Conservation (phyloP, 2,888 invertebrate genomes). For the Petrophora chlorosata region DNA sequence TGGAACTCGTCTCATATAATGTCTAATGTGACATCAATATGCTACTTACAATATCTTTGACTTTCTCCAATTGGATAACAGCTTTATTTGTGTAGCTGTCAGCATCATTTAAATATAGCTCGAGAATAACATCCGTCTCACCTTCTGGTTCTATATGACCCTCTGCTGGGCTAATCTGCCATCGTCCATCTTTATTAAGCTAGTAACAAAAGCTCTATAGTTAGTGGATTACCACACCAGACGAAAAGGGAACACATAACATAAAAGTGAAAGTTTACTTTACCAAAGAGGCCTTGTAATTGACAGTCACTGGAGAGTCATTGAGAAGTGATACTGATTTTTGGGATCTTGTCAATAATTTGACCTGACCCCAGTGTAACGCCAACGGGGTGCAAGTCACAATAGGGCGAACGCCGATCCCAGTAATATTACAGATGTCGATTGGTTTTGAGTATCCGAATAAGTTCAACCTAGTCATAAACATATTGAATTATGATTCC, state of each 20-base stretch:
- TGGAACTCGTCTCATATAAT: too few species aligned
- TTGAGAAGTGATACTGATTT: slow-evolving; percentile 84
- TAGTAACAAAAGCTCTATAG: slow-evolving; percentile 37
- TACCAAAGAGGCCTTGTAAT: slow-evolving; percentile 80
- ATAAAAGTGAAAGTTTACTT: slow-evolving; percentile 11
- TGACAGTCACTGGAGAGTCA: slow-evolving; percentile 87
- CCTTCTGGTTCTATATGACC: slow-evolving; percentile 67
- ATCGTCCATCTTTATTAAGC: slow-evolving; percentile 69
- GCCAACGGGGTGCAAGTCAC: slow-evolving; percentile 84
- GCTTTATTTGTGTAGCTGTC: slow-evolving; percentile 71
- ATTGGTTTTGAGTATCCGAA: slow-evolving; percentile 72
- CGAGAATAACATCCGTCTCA: slow-evolving; percentile 60
- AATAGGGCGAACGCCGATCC: slow-evolving; percentile 86
- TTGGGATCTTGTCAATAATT: slow-evolving; percentile 78
- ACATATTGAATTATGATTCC: not conserved
- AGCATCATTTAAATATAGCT: slow-evolving; percentile 68
- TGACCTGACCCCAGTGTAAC: slow-evolving; percentile 86
- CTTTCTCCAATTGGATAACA: slow-evolving; percentile 69
- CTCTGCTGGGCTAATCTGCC: slow-evolving; percentile 66
- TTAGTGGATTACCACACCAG: not conserved
- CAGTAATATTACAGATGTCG: slow-evolving; percentile 76
- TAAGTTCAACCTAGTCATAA: slow-evolving; percentile 51
- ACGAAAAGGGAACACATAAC: not conserved
- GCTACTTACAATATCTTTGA: slow-evolving; percentile 74
- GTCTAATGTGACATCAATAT: too few species aligned